A percentile compares a stretch with the other conserved stretches of the same genome.
Evolutionary conservation across 2,888 invertebrate species (phyloP).

Genomic region (Hemaris fuciformis): DNA sequence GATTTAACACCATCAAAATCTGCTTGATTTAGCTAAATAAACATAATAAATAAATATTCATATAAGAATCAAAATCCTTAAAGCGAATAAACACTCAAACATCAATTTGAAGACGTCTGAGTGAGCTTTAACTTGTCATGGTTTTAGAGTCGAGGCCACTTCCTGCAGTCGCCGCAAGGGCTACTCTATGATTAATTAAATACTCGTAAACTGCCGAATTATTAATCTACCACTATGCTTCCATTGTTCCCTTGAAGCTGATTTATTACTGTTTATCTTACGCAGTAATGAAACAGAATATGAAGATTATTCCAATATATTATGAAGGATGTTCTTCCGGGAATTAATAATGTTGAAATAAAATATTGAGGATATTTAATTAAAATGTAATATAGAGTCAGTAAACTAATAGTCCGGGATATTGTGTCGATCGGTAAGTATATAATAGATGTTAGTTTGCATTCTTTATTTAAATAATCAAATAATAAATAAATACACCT

Average conservation of each 20-base stretch:
- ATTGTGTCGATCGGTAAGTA: no score
- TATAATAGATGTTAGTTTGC: no score
- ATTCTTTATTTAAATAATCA: no score
- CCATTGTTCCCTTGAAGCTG: neutral
- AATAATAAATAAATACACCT: no score
- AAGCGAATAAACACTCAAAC: neutral
- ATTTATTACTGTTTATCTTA: neutral
- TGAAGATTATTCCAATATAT: no score
- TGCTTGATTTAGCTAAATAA: neutral
- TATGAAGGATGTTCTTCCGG: no score
- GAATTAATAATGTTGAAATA: no score
- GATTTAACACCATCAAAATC: neutral
- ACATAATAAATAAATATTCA: neutral
- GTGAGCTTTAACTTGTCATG: constrained; percentile 2
- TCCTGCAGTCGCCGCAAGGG: constrained; percentile 24
- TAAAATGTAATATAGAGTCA: no score
- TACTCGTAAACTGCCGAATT: constrained; percentile 22
- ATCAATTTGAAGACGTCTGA: neutral
- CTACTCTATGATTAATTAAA: constrained; percentile 26
- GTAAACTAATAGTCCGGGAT: no score
- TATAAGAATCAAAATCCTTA: neutral
- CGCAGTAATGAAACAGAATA: neutral
- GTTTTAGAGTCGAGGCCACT: constrained; percentile 5
- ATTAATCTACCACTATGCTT: constrained; percentile 3
- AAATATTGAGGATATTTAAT: no score